phyloP scores from a whole-genome alignment of 2,888 invertebrate species.

The Lymantria dispar region DNA sequence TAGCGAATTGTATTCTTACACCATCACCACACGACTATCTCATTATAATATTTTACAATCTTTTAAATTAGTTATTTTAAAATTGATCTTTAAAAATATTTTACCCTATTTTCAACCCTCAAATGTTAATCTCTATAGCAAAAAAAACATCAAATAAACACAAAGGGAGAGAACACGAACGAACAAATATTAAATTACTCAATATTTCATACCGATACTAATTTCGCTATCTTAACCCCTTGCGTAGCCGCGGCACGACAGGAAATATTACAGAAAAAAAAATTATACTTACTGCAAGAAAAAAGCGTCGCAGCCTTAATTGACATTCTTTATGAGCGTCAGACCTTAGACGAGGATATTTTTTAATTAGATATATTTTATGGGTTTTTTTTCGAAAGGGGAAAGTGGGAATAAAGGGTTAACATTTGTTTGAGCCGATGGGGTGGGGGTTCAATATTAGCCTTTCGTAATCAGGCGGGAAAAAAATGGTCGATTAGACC shows the following conservation, averaged over 20 bases:
- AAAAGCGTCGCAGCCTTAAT: conserved; percentile 75
- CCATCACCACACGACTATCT: no score
- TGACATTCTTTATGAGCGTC: conserved; percentile 83
- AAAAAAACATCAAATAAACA: conserved; percentile 39
- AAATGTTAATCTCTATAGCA: conserved; percentile 46
- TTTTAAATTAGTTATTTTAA: no score
- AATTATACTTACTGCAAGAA: conserved; percentile 49
- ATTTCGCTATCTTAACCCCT: conserved; percentile 82
- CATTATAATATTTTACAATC: no score
- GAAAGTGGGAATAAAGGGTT: conserved; percentile 76
- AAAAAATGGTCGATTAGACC: conserved; percentile 81
- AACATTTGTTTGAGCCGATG: conserved; percentile 78
- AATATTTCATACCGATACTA: conserved; percentile 82
- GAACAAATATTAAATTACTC: conserved; percentile 79
- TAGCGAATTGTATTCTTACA: no score
- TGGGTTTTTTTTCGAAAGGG: conserved; percentile 79
- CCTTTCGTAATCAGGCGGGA: conserved; percentile 79
- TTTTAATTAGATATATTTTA: conserved; percentile 84
- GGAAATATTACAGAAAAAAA: conserved; percentile 71
- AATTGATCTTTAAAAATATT: no score
- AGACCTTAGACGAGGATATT: conserved; percentile 81
- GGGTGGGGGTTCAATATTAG: conserved; percentile 78
- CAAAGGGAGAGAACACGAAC: conserved; percentile 37
- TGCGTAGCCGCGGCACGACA: conserved; percentile 72
- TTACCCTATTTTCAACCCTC: conserved; percentile 12